A percentile compares a stretch with the other conserved stretches of the same genome.
phyloP scores from a whole-genome alignment of 1,140 invertebrate species.

The Dysdera silvatica region DNA sequence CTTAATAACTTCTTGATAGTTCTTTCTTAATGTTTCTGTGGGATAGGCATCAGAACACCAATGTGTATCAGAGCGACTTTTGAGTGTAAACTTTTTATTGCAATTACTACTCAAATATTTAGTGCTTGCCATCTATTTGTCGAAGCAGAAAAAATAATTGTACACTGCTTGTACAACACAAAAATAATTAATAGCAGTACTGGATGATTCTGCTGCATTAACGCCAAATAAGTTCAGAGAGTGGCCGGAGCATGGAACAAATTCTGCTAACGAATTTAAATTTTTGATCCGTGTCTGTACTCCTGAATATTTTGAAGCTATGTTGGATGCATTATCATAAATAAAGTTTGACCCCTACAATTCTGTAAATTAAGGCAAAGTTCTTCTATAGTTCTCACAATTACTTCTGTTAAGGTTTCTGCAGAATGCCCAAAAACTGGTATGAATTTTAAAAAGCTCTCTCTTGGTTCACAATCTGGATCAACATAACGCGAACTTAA shows the following conservation, averaged over 20 bases:
- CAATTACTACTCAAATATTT: no score
- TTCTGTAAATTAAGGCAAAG: neutral
- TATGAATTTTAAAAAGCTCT: neutral
- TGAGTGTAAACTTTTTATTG: no score
- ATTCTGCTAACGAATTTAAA: neutral
- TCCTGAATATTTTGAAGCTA: neutral
- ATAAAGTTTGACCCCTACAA: neutral
- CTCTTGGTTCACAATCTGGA: no score
- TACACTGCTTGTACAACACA: no score
- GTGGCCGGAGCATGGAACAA: neutral
- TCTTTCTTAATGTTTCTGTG: no score
- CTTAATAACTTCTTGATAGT: no score
- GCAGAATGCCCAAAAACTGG: neutral
- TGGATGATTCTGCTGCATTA: neutral
- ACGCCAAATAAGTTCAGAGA: neutral
- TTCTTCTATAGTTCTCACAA: neutral
- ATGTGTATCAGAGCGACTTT: no score
- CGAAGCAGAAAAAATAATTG: no score
- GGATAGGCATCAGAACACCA: no score
- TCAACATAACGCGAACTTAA: neutral
- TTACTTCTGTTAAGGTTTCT: neutral
- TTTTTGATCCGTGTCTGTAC: neutral
- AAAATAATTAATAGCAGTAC: no score
- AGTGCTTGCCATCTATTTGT: no score
- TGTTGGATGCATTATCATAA: constrained; percentile 1